Percentiles rank a stretch among this genome's conserved stretches.
phyloP scores from a whole-genome alignment of 2,888 invertebrate species.

The Tupiocoris notatus region DNA sequence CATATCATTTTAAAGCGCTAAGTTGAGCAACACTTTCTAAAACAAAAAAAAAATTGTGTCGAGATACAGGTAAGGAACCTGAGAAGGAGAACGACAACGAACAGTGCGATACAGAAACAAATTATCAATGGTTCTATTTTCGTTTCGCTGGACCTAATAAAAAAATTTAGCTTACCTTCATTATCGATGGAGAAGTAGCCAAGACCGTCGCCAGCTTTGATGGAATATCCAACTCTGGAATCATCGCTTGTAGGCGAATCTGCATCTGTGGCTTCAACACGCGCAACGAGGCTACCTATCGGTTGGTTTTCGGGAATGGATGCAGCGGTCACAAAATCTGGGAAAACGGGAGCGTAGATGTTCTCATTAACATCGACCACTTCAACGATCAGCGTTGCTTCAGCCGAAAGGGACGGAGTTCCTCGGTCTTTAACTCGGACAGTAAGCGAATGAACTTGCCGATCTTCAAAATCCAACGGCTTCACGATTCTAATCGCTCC shows the following conservation, averaged over 20 bases:
- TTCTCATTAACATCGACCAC: conserved; percentile 95
- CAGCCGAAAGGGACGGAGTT: conserved; percentile 73
- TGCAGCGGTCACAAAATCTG: conserved; percentile 73
- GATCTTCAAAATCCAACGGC: conserved; percentile 81
- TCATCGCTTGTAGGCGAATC: conserved; percentile 78
- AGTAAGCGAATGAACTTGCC: conserved; percentile 83
- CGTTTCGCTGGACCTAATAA: too few species aligned
- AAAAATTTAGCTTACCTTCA: conserved; percentile 51
- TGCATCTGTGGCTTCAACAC: conserved; percentile 73
- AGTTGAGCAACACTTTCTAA: too few species aligned
- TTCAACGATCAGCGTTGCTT: conserved; percentile 79
- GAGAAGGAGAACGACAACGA: too few species aligned
- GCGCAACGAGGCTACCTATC: conserved; percentile 72
- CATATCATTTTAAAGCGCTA: too few species aligned
- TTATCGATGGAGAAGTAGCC: conserved; percentile 85
- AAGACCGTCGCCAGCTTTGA: conserved; percentile 84
- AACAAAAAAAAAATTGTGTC: too few species aligned
- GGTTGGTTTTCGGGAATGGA: conserved; percentile 78
- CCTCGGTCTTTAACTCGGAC: conserved; percentile 85
- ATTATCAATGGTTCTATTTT: too few species aligned
- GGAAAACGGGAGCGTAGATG: conserved; percentile 76
- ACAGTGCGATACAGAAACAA: not conserved
- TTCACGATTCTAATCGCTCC: conserved; percentile 81
- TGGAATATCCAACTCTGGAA: conserved; percentile 79
- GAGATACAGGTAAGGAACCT: too few species aligned